Conservation (phyloP, 2,113 vertebrate genomes). For the Coryphaenoides rupestris region DNA sequence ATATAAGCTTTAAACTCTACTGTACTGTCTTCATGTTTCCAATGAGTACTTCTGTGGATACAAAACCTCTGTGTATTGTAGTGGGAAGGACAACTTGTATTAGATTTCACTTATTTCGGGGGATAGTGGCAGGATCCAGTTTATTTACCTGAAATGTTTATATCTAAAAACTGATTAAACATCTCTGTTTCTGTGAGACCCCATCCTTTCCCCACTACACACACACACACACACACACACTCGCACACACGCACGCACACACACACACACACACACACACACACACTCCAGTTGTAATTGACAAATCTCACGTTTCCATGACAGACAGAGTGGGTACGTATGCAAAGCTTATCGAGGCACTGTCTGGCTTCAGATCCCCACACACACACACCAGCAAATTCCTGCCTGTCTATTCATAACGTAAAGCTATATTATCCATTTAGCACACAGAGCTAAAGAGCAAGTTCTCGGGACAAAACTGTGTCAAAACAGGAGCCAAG, state of each 20-base stretch:
- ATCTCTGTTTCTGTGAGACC: too few relatives aligned
- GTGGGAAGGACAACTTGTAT: background rate
- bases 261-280: too few relatives aligned
- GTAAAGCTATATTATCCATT: constrained; percentile 4
- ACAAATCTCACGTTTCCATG: constrained; percentile 6
- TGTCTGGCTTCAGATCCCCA: constrained; percentile 2
- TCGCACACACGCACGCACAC: too few relatives aligned
- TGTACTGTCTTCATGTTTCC: background rate
- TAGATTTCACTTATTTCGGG: background rate
- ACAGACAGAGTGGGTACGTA: background rate
- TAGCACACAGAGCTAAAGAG: constrained; percentile 14
- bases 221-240: background rate
- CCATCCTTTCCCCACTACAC: background rate
- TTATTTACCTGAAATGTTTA: constrained; percentile 6
- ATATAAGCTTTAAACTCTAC: background rate
- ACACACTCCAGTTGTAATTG: background rate
- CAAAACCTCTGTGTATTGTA: background rate
- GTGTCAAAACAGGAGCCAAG: constrained; percentile 47
- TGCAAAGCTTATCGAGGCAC: background rate
- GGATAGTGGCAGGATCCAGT: background rate
- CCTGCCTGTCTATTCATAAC: constrained; percentile 2
- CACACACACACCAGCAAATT: constrained; percentile 15
- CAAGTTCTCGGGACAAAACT: constrained; percentile 18
- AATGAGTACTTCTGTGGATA: background rate
- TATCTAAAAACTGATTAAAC: too few relatives aligned